phyloP scores from a whole-genome alignment of 2,113 vertebrate species.

The Panurus biarmicus region DNA sequence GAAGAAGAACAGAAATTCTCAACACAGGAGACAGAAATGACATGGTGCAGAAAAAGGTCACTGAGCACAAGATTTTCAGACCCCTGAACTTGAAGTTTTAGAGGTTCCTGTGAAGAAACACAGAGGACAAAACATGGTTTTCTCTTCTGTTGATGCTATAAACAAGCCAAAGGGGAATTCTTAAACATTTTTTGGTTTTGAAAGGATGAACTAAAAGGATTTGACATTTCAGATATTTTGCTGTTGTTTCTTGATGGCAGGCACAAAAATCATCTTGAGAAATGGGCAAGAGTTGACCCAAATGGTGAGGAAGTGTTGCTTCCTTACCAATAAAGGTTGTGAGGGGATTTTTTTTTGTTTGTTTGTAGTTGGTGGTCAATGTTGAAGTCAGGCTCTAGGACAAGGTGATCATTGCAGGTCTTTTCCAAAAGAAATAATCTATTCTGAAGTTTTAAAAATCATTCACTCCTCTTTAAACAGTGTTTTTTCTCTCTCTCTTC shows the following conservation, averaged over 20 bases:
- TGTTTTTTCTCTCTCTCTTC: background rate
- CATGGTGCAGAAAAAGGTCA: slow-evolving; percentile 14
- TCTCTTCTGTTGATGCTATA: background rate
- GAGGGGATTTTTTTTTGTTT: background rate
- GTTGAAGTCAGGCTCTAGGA: background rate
- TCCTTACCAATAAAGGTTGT: background rate
- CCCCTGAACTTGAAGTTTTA: background rate
- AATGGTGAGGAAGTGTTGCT: background rate
- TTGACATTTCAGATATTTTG: slow-evolving; percentile 21
- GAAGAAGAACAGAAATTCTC: background rate
- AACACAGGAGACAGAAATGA: background rate
- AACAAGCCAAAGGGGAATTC: slow-evolving; percentile 9
- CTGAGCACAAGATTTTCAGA: background rate
- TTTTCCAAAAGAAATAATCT: background rate
- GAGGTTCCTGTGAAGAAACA: background rate
- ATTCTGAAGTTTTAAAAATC: background rate
- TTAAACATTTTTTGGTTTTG: background rate
- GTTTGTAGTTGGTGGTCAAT: background rate
- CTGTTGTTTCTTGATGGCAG: background rate
- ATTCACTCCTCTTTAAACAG: background rate
- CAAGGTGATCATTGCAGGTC: background rate
- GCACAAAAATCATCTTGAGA: background rate
- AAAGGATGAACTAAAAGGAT: background rate
- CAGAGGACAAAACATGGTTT: background rate
- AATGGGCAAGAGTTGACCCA: background rate